phyloP scores from a whole-genome alignment of 2,113 vertebrate genomes.

The Ellobius talpinus region DNA sequence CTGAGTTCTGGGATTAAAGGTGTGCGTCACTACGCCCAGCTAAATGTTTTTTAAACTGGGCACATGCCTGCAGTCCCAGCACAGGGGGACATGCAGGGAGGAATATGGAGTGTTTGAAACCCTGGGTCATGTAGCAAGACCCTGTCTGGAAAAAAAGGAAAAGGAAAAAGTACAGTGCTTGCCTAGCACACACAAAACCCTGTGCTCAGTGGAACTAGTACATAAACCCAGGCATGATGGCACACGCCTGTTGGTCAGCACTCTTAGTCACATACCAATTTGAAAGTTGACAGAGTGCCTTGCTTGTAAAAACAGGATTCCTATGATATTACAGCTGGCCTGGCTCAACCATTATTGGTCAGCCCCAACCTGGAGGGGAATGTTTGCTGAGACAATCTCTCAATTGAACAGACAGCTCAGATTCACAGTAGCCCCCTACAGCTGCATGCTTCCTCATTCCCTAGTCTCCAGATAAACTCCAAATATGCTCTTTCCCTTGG shows the following conservation, averaged over 20 bases:
- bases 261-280: neutral
- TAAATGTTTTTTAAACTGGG: neutral
- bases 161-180: neutral
- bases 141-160: neutral
- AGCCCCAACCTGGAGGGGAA: neutral
- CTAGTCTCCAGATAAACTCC: neutral
- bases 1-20: neutral
- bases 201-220: neutral
- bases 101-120: neutral
- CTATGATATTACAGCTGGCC: neutral
- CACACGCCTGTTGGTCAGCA: neutral
- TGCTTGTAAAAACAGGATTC: neutral
- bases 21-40: neutral
- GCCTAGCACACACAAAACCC: neutral
- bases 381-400: neutral
- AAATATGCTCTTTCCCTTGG: neutral
- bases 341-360: neutral
- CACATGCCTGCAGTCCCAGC: neutral
- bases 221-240: neutral
- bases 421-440: neutral
- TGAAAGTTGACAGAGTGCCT: neutral
- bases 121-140: neutral
- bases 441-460: neutral
- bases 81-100: neutral
- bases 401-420: neutral